Base-by-base conservation (phyloP, 2,888 invertebrate genomes). In the Macaria liturata region DNA sequence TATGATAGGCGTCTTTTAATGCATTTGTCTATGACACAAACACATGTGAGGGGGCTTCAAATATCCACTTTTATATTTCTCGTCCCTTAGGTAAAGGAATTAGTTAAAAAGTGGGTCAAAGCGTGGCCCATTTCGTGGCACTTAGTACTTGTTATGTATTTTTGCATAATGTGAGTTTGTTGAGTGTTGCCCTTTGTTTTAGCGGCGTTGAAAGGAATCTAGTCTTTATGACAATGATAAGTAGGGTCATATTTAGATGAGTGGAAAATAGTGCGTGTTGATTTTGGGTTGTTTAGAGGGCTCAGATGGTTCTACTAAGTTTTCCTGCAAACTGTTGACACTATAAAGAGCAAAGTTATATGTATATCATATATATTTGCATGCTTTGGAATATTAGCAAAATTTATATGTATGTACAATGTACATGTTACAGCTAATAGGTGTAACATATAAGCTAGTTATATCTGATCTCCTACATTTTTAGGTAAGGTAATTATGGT, bases 61-160 rank as follows among this genome's bases (percentile, higher is more conserved):
- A 37, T 37, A 37, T 37, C 34, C 30, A 45, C 45, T 45, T 9
- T 9, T 37, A 37, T 37, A 6, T 37, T 37, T 37, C 34, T 6
- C 34, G 34, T 37, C 34, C 34, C 70, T 64, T 73, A 67, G 65
- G 68, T 20, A 70, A 75, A 78, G 72, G 81, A 85, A 86, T 86
- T 85, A 85, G 80, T 81, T 77, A 71, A 70, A 78, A 87, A 86
- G 80, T 87, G 75, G 87, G 86, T 83, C 87, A 85, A 71, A 77
- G 67, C 54, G 61, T 53, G 62, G 53, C 64, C 61, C 61, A 61
- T 57, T 59, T 57, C 45, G 39, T 31, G 30, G 50, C 20, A 56
- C 54, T 55, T 57, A 54, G 49, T 52, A 56, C 67, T 66, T 61
- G 67, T 66, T 69, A 68, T 68, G 62, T 69, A 71, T 72, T 74